A percentile compares a stretch with the other conserved stretches of the same genome.
Evolutionary conservation across 2,113 vertebrate genomes (phyloP).

Genomic region (Lophotis ruficrista): DNA sequence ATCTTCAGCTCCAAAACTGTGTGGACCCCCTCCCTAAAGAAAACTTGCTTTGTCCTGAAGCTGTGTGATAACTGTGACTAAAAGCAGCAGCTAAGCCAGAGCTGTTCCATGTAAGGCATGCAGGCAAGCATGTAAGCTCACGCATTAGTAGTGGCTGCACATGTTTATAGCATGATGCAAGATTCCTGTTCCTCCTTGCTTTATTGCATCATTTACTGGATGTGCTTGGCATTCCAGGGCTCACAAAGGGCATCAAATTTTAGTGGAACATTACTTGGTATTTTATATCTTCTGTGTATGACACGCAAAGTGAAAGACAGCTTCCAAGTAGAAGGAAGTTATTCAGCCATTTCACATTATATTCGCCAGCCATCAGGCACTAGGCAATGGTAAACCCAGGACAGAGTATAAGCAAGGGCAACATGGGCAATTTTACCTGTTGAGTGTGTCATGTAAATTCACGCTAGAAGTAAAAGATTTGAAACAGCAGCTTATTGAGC

Average conservation of each 20-base stretch:
- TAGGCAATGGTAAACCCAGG: background rate
- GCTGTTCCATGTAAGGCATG: background rate
- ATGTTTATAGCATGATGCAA: background rate
- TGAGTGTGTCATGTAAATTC: background rate
- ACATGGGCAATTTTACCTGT: background rate
- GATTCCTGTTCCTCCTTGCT: background rate
- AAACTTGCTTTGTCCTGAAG: background rate
- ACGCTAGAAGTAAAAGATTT: background rate
- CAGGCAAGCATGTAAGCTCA: background rate
- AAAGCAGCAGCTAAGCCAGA: background rate
- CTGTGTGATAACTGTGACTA: background rate
- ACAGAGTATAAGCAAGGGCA: background rate
- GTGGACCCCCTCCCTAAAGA: background rate
- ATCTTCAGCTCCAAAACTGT: background rate
- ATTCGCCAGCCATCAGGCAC: background rate
- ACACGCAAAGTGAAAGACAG: background rate
- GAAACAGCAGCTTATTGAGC: background rate
- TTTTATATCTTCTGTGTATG: background rate
- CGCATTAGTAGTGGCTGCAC: background rate
- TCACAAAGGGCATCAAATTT: background rate
- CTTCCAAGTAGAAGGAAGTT: background rate
- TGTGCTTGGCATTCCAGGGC: background rate
- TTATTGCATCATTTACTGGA: conserved; percentile 15
- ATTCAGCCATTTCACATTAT: background rate
- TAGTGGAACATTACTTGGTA: background rate